Evolutionary conservation across 2,113 vertebrate species (phyloP), one percentile per base, ranked within the genome.

Genomic region (Cercocebus atys): DNA sequence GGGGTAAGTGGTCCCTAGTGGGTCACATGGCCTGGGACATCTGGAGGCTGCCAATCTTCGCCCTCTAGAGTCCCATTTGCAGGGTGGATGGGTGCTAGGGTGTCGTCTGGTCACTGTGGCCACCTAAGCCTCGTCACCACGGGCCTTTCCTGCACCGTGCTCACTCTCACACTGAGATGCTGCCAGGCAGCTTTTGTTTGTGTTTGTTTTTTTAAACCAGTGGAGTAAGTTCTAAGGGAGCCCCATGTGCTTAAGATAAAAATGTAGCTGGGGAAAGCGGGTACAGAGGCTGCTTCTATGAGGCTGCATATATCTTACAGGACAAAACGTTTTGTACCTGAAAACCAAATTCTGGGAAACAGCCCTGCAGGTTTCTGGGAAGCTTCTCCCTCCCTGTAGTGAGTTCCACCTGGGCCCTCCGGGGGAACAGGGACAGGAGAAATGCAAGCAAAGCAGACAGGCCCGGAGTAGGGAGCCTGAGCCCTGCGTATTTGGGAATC

Each of bases 371-470:
- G 45, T 8, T 35, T 81, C 38, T n/a, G 9, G 64, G 88, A 47
- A 32, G 88, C 12, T 35, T 45, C 38, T 79, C 27, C 23, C 32
- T 79, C 25, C 66, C 73, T 17, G 38, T 27, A 3, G 35, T 73
- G 35, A 16, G 27, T 23, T 84, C 8, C 23, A 4, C 57, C 61
- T 64, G 61, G 61, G 61, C 7, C 35, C 66, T 68, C 66, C 1
- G 0, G 14, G 32, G 59, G 11, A 45, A 61, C 0, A 2, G 6
- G 52, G 27, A 11, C 14, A 55, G 22, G 64, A 27, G n/a, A 32
- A 38, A 32, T 14, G 3, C 11, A 13, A 7, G 20, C 3, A 12
- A 11, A 38, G 23, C 78, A 6, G 25, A 8, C 5, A 16, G 40
- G 20, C 9, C 52, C 17, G 8, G 27, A 0, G 35, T 2, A 3